Evolutionary conservation across 2,797 vertebrate genomes (phyloP).

Genomic region (Eurystomus glaucurus): DNA sequence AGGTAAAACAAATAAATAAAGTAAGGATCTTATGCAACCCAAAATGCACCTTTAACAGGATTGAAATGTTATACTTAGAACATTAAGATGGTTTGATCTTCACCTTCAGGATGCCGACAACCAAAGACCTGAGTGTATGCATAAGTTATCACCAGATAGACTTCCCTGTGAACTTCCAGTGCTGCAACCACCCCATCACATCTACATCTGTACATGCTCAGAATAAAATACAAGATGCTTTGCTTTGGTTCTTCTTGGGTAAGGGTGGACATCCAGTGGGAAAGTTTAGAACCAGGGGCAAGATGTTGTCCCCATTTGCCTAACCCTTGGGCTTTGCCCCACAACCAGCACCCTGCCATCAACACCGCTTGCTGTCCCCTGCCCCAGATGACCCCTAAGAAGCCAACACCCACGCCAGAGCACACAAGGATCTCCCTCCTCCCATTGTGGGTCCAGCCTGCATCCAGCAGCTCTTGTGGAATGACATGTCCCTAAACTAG

Average conservation of each 20-base stretch:
- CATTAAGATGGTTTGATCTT: neutral
- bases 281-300: neutral
- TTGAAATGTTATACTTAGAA: neutral
- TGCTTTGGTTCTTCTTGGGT: neutral
- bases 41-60: neutral
- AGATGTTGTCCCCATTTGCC: neutral
- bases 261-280: neutral
- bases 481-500: neutral
- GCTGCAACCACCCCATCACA: neutral
- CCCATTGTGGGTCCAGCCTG: rapidly evolving
- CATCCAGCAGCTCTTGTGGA: neutral
- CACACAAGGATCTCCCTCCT: neutral
- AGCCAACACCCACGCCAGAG: neutral
- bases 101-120: neutral
- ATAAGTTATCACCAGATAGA: neutral
- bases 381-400: neutral
- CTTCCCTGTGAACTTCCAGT: neutral
- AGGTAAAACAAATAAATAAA: neutral
- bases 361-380: neutral
- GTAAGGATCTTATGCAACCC: neutral
- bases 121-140: neutral
- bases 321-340: too few relatives aligned
- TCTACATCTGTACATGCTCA: rapidly evolving
- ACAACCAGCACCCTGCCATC: neutral
- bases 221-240: neutral